A percentile compares a stretch with the other conserved stretches of the same genome.
Evolutionary conservation across 2,888 invertebrate species (phyloP).

Genomic region (Oxyscelio sp.): DNA sequence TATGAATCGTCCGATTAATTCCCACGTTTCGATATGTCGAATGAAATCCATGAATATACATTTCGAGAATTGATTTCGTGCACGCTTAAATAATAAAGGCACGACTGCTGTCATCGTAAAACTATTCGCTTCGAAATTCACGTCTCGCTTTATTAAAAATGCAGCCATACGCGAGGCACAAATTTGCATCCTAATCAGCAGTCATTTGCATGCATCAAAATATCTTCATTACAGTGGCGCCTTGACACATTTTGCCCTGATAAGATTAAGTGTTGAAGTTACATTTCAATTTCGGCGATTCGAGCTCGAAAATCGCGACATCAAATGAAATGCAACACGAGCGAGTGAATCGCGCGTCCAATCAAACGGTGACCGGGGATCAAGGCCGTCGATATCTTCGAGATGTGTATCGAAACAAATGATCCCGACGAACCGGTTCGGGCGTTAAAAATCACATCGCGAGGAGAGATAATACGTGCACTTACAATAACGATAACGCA

Average conservation of each 20-base stretch:
- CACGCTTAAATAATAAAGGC: conserved; percentile 33
- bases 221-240: conserved; percentile 28
- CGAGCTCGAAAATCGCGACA: conserved; percentile 17
- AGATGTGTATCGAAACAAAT: conserved; percentile 79
- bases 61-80: conserved; percentile 20
- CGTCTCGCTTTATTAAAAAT: conserved; percentile 32
- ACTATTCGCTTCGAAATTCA: conserved; percentile 25
- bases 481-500: conserved; percentile 46
- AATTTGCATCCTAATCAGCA: conserved; percentile 38
- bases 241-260: conserved; percentile 47
- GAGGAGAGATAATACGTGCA: conserved; percentile 34
- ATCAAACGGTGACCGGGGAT: conserved; percentile 78
- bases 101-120: neutral
- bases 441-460: conserved; percentile 59
- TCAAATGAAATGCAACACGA: conserved; percentile 41
- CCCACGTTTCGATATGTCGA: neutral
- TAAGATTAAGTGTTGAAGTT: conserved; percentile 38
- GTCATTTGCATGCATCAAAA: conserved; percentile 48
- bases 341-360: conserved; percentile 70
- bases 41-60: conserved; percentile 25
- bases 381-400: conserved; percentile 78
- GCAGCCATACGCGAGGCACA: conserved; percentile 28
- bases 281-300: conserved; percentile 28
- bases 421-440: conserved; percentile 81
- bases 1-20: too few species aligned